Evolutionary conservation across 2,888 invertebrate species (phyloP).

Genomic region (Crepidodera aurea): DNA sequence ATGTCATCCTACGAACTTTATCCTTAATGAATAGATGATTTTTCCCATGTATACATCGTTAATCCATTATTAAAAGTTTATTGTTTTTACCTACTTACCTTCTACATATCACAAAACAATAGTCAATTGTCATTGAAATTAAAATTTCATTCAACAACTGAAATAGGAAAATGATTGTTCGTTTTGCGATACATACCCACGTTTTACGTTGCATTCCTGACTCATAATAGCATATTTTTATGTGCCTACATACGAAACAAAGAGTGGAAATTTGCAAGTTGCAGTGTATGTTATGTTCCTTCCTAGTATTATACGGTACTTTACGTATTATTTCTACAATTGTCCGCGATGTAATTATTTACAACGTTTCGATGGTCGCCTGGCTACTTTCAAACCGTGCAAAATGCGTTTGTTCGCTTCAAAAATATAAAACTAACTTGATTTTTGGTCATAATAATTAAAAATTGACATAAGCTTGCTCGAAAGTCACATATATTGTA

Average conservation of each 20-base stretch:
- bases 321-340: neutral
- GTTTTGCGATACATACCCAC: neutral
- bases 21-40: too few species aligned
- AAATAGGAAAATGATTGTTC: slow-evolving; percentile 1
- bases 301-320: neutral
- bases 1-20: too few species aligned
- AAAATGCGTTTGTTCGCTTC: too few species aligned
- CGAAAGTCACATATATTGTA: too few species aligned
- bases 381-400: neutral
- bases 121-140: slow-evolving; percentile 3
- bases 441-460: too few species aligned
- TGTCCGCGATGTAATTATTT: neutral
- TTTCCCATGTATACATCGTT: too few species aligned
- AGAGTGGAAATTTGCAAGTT: neutral
- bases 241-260: neutral
- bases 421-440: too few species aligned
- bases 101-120: neutral
- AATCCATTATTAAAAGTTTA: neutral
- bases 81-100: neutral
- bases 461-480: too few species aligned
- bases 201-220: neutral
- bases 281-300: neutral
- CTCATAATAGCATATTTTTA: neutral
- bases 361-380: neutral
- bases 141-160: neutral